Base-by-base conservation (phyloP, 1,140 invertebrate species). In the Lepeophtheirus salmonis region DNA sequence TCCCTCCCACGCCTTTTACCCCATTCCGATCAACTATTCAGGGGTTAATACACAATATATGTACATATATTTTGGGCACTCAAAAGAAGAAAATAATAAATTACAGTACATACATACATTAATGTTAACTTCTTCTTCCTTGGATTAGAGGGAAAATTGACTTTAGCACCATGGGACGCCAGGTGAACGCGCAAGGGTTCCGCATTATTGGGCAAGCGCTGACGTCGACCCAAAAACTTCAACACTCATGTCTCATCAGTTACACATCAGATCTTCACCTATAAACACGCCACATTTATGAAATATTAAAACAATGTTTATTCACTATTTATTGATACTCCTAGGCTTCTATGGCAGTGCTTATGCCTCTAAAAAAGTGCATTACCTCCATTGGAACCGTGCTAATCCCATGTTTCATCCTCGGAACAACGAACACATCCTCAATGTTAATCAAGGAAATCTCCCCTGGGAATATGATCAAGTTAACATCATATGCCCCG, bases 361-460 rank as follows among this genome's bases (percentile, higher is more conserved):
- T n/a, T n/a, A n/a, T n/a, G n/a, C n/a, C 57, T 17, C 30, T 22
- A 51, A 20, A 16, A 60, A 60, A 24, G 23, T 51, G 13, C 57
- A 60, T 21, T 60, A 52, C 49, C 16, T 60, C 41, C 49, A 60
- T 24, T 72, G 69, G 65, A 70, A 74, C 59, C 14, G 48, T 17
- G 18, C 20, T 23, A 61, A 61, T 80, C 80, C 67, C 74, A 92
- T 89, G 80, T 94, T 94, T 76, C 81, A 88, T 70, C 91, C 92
- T 79, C 89, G 92, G 78, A 94, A 94, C 72, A 92, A 89, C 21
- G 89, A 94, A 73, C 89, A 94, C 73, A 89, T 92, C 70, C 90
- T 92, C 70, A 88, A 92, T 72, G 84, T 94, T 63, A 94, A 94
- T 76, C 86, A 89, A 73, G 86, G 87, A 64, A 92, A 92, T 73